These are phyloP conservation scores for Pipistrellus pygmaeus DNA, from an alignment of 2,797 vertebrate genomes.

Conservation along the genomic window DNA sequence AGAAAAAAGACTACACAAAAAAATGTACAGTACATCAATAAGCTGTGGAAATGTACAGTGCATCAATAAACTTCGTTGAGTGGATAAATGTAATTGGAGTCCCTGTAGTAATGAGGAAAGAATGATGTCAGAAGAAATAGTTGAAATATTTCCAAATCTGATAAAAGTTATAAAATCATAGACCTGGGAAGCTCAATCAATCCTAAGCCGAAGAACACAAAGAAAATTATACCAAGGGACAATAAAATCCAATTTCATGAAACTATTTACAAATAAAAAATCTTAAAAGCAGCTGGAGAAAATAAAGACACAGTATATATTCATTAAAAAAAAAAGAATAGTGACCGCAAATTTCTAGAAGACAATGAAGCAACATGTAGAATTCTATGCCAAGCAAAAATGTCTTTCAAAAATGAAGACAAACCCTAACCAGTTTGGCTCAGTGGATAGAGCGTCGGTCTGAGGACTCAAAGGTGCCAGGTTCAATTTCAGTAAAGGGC, in stretches of 20 bases:
- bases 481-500: no score
- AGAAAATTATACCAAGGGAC: not conserved
- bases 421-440: not conserved
- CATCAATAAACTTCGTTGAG: not conserved
- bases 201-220: not conserved
- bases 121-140: not conserved
- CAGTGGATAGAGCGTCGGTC: no score
- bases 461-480: no score
- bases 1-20: not conserved
- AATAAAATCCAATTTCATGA: not conserved
- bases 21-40: not conserved
- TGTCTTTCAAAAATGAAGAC: constrained; percentile 4
- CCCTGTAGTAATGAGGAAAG: not conserved
- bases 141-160: constrained; percentile 24
- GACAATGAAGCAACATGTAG: not conserved
- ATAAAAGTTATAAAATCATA: not conserved
- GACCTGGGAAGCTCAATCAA: not conserved
- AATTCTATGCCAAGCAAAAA: not conserved
- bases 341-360: not conserved
- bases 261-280: not conserved
- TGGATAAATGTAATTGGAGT: not conserved
- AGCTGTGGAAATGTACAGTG: not conserved
- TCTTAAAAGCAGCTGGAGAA: not conserved
- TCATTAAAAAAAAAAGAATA: not conserved
- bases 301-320: not conserved